Conservation (phyloP, 1,140 invertebrate species). For the Eufriesea mexicana region DNA sequence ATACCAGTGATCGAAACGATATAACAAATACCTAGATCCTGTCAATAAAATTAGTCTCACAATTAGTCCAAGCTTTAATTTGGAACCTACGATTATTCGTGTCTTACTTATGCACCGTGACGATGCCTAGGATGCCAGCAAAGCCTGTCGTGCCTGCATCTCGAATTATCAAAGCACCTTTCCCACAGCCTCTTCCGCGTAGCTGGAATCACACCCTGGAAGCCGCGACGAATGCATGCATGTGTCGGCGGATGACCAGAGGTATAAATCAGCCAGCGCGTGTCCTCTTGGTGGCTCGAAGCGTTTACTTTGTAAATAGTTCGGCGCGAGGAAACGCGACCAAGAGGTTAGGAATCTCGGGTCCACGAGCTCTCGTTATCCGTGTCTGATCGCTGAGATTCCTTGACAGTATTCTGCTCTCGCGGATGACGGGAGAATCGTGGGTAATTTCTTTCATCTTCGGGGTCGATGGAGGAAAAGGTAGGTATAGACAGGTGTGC, state of each 20-base stretch:
- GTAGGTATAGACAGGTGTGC: too few relatives aligned
- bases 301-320: conserved; percentile 41
- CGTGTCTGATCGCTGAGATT: conserved; percentile 8
- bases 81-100: too few relatives aligned
- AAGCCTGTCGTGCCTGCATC: not conserved
- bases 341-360: conserved; percentile 35
- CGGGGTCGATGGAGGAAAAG: too few relatives aligned
- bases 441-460: conserved; percentile 53
- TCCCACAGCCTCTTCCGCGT: conserved; percentile 22
- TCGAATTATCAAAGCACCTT: not conserved
- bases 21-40: too few relatives aligned
- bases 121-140: not conserved
- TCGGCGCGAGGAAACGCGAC: conserved; percentile 26
- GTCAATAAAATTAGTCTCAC: too few relatives aligned
- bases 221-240: not conserved
- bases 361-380: conserved; percentile 50
- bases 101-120: too few relatives aligned
- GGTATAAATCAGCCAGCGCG: conserved; percentile 30
- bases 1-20: too few relatives aligned
- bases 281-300: not conserved
- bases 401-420: conserved; percentile 28
- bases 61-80: too few relatives aligned
- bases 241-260: not conserved
- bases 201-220: not conserved
- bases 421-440: conserved; percentile 52